A percentile compares a stretch with the other conserved stretches of the same genome.
Conservation (phyloP, 2,113 vertebrate genomes). For the Labrus mixtus region DNA sequence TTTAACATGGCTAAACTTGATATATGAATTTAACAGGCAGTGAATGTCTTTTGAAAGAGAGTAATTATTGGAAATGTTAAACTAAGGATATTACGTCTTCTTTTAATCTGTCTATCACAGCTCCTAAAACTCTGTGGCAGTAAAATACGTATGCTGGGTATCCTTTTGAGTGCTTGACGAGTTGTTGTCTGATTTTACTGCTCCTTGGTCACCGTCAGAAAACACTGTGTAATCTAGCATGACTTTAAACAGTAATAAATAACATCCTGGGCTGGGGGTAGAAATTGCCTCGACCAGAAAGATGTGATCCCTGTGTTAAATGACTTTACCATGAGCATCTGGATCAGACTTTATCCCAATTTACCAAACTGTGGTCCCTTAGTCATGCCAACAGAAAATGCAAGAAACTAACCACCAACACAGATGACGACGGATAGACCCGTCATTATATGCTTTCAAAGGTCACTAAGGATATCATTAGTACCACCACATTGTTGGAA, state of each 20-base stretch:
- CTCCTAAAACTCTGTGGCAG: background rate
- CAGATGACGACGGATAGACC: conserved; percentile 44
- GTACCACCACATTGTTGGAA: conserved; percentile 50
- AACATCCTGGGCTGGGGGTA: conserved; percentile 5
- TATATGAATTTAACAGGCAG: too few relatives aligned
- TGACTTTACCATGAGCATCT: conserved; percentile 55
- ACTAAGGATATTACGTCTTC: background rate
- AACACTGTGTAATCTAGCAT: conserved; percentile 24
- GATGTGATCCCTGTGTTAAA: conserved; percentile 47
- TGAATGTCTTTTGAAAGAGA: background rate
- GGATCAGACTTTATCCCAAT: conserved; percentile 40
- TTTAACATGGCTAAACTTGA: too few relatives aligned
- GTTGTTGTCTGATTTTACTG: conserved; percentile 8
- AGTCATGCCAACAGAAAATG: conserved; percentile 45
- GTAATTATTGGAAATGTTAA: background rate
- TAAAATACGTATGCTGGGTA: background rate
- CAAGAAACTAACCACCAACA: conserved; percentile 40
- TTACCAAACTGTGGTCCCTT: conserved; percentile 44
- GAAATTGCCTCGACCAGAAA: conserved; percentile 10
- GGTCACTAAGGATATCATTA: conserved; percentile 58
- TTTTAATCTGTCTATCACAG: background rate
- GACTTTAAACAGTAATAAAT: conserved; percentile 45
- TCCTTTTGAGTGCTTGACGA: conserved; percentile 2
- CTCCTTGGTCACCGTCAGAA: conserved; percentile 13
- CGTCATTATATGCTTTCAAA: conserved; percentile 47